phyloP scores from a whole-genome alignment of 2,797 vertebrate genomes.

The Sphaeramia orbicularis region DNA sequence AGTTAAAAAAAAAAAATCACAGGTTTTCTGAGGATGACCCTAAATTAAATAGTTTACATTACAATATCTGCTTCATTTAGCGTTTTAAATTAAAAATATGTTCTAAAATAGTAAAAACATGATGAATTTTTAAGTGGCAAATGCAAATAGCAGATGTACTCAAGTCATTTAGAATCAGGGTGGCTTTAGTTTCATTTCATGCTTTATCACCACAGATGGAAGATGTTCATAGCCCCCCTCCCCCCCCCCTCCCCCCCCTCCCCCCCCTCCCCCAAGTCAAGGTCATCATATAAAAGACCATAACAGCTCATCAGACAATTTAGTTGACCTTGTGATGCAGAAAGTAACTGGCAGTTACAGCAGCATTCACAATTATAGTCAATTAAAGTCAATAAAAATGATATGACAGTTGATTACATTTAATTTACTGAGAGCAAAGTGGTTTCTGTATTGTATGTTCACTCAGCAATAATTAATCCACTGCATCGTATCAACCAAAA shows the following conservation, averaged over 20 bases:
- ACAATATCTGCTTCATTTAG: no score
- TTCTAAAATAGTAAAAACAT: not conserved
- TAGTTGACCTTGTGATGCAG: constrained; percentile 74
- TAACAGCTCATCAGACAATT: constrained; percentile 78
- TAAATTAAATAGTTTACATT: not conserved
- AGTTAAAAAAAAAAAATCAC: not conserved
- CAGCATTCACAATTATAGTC: constrained; percentile 76
- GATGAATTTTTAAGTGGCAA: constrained; percentile 31
- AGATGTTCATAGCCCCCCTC: constrained; percentile 40
- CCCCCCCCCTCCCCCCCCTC: constrained; percentile 19
- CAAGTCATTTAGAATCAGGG: constrained; percentile 40
- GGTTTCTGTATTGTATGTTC: constrained; percentile 64
- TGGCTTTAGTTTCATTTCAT: constrained; percentile 60
- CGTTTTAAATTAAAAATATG: no score
- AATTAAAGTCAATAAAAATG: constrained; percentile 83
- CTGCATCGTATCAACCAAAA: constrained; percentile 54
- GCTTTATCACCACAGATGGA: constrained; percentile 60
- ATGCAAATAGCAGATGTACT: constrained; percentile 11
- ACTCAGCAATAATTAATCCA: constrained; percentile 71
- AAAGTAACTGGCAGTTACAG: constrained; percentile 77
- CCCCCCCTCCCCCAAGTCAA: constrained; percentile 55
- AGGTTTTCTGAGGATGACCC: not conserved
- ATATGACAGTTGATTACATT: constrained; percentile 79
- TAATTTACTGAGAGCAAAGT: constrained; percentile 76
- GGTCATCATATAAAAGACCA: constrained; percentile 74